Percentiles rank a stretch among this genome's conserved stretches.
Evolutionary conservation across 2,888 invertebrate species (phyloP).

Genomic region (Nasonovia ribisnigri): DNA sequence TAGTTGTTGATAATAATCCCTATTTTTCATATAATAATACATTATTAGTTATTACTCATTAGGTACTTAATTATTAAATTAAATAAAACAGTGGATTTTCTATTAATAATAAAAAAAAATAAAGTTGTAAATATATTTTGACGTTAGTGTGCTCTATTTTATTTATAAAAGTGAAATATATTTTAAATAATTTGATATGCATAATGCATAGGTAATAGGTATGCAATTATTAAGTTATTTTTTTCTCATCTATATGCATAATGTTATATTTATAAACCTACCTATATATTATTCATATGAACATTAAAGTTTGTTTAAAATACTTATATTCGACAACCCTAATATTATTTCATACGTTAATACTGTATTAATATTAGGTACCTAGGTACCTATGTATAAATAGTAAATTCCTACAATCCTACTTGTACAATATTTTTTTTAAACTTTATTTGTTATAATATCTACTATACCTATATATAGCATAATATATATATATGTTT

Average conservation of each 20-base stretch:
- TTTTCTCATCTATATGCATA: background rate
- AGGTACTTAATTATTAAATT: background rate
- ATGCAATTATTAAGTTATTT: background rate
- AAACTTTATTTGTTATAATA: too few relatives aligned
- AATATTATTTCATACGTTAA: too few relatives aligned
- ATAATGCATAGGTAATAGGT: too few relatives aligned
- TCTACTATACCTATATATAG: too few relatives aligned
- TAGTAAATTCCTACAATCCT: background rate
- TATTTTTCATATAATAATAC: background rate
- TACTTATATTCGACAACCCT: background rate
- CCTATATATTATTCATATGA: background rate
- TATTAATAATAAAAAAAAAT: too few relatives aligned
- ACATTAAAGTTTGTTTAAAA: background rate
- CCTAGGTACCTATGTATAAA: background rate
- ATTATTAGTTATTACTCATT: too few relatives aligned
- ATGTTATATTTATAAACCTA: background rate
- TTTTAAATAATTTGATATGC: background rate
- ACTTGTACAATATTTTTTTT: background rate
- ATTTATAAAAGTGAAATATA: background rate
- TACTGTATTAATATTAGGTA: too few relatives aligned
- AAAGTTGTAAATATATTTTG: background rate
- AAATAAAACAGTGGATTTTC: background rate
- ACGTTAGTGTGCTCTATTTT: background rate
- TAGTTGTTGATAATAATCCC: background rate
- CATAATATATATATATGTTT: too few relatives aligned